A percentile compares a stretch with the other conserved stretches of the same genome.
These are phyloP conservation scores for Hepsetus odoe DNA, from an alignment of 2,113 vertebrate genomes.

Conservation along the genomic window DNA sequence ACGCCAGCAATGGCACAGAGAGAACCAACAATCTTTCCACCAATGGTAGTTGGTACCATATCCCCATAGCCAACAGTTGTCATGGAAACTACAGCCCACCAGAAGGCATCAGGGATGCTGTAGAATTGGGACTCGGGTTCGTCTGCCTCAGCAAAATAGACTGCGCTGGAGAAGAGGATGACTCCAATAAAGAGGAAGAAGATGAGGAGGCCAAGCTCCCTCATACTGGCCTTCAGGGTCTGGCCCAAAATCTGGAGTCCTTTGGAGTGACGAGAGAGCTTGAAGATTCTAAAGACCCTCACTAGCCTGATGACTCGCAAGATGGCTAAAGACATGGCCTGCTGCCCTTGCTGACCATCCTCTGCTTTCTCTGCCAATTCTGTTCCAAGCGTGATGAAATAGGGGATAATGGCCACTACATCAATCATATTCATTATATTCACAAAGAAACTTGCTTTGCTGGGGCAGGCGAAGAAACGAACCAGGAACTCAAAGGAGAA, in stretches of 20 bases:
- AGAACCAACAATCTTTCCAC: conserved; percentile 97
- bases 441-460: conserved; percentile 97
- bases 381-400: conserved; percentile 96
- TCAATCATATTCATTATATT: conserved; percentile 99
- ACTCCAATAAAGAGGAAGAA: conserved; percentile 99
- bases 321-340: conserved; percentile 98
- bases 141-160: conserved; percentile 96
- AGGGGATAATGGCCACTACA: conserved; percentile 97
- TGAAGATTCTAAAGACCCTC: conserved; percentile 97
- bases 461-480: conserved; percentile 96
- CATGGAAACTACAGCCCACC: conserved; percentile 99
- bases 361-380: conserved; percentile 94
- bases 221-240: conserved; percentile 96
- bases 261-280: conserved; percentile 95
- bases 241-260: conserved; percentile 97
- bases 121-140: conserved; percentile 94
- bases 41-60: conserved; percentile 97
- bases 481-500: conserved; percentile 99
- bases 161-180: conserved; percentile 97
- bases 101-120: conserved; percentile 98
- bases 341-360: conserved; percentile 93
- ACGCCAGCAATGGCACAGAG: conserved; percentile 97
- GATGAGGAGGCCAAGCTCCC: conserved; percentile 93
- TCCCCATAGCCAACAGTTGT: conserved; percentile 98
- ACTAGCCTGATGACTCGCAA: conserved; percentile 95